Base-by-base conservation (phyloP, 2,113 vertebrate genomes). In the Corythoichthys haematopterus region DNA sequence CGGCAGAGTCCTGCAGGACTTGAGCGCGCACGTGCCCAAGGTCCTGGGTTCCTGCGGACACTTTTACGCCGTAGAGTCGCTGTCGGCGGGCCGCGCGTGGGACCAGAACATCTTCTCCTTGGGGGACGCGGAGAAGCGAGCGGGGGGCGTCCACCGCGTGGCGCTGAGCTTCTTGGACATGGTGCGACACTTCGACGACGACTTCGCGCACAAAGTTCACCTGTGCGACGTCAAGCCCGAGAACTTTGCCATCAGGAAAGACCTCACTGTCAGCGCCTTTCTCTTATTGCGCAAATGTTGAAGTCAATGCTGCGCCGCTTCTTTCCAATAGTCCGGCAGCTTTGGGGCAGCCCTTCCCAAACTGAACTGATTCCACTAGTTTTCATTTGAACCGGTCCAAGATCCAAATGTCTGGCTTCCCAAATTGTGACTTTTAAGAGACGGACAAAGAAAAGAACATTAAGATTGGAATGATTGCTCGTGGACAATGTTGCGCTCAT, bases 161-260 rank as follows among this genome's bases (percentile, higher is more conserved):
- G 97, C 97, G 0, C 93, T 98, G 71, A 98, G 97, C 83, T 99
- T 99, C 81, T 86, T 99, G 84, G 93, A 98, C 85, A 93, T 99
- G 95, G 94, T 95, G 51, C 86, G 87, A 76, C 97, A 96, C 79
- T 99, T 99, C 60, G 95, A 98, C 72, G 84, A 92, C 0, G 96
- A 97, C 84, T 97, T 99, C 84, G 92, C 93, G 45, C 94, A 99
- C 87, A 92, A 88, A 1, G 93, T 99, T 57, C 97, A 99, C 84
- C 93, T 99, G 55, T 99, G 97, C 1, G 97, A 99, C 79, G 88
- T 99, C 88, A 99, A 99, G 77, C 95, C 97, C 0, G 97, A 99
- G 83, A 99, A 99, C 88, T 99, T 99, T 0, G 97, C 95, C 73
- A 96, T 99, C 90, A 90, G 95, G 84, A 93, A 84, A 0, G 96